A percentile compares a stretch with the other conserved stretches of the same genome.
Conservation (phyloP, 1,140 invertebrate species). For the Eueides isabella region DNA sequence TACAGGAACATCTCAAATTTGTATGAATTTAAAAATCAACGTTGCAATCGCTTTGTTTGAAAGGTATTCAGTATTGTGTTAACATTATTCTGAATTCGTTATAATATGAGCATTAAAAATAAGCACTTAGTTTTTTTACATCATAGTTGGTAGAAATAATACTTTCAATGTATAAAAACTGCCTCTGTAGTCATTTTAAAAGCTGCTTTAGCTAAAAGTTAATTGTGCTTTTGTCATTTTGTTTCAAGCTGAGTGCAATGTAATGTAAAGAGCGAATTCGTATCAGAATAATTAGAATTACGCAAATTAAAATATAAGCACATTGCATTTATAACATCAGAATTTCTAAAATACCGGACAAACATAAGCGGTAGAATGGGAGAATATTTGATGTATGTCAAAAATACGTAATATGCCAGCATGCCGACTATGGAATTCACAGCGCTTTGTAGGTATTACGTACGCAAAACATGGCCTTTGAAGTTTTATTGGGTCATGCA, state of each 20-base stretch:
- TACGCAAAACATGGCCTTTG: constrained; percentile 31
- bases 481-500: constrained; percentile 25
- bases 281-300: neutral
- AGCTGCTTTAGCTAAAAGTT: constrained; percentile 17
- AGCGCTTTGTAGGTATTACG: constrained; percentile 5
- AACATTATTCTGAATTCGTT: constrained; percentile 23
- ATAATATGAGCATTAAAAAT: constrained; percentile 29
- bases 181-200: constrained; percentile 5
- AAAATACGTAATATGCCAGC: constrained; percentile 26
- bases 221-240: constrained; percentile 13
- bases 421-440: constrained; percentile 16
- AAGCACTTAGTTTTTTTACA: constrained; percentile 12
- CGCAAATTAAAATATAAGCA: neutral
- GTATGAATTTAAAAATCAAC: constrained; percentile 40
- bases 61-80: constrained; percentile 36
- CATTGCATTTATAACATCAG: neutral
- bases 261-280: neutral
- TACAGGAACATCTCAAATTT: neutral
- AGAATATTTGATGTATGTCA: constrained; percentile 20
- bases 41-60: constrained; percentile 46
- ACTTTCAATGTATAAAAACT: constrained; percentile 16
- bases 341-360: constrained; percentile 7
- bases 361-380: neutral
- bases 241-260: neutral
- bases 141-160: constrained; percentile 11